phyloP scores from a whole-genome alignment of 2,888 invertebrate species.

The Torymus tubicola region DNA sequence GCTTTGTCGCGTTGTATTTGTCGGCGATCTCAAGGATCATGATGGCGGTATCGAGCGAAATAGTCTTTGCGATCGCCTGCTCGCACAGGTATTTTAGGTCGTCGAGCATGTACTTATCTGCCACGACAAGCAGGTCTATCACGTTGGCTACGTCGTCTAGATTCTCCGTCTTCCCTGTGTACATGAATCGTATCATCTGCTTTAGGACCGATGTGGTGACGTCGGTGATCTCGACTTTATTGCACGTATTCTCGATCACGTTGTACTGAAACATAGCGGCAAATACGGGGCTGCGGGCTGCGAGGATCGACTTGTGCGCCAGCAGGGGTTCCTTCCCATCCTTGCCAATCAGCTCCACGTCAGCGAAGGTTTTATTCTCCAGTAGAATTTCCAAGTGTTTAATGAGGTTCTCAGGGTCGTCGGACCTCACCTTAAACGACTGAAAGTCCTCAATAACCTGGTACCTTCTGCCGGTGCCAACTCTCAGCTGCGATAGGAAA shows the following conservation, averaged over 20 bases:
- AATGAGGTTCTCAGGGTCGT: not conserved
- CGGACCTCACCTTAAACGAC: not conserved
- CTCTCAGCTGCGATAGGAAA: too few relatives aligned
- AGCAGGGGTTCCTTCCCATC: not conserved
- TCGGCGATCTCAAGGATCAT: conserved; percentile 1
- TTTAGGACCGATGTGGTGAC: not conserved
- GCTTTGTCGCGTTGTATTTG: conserved; percentile 6
- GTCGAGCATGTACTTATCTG: conserved; percentile 25
- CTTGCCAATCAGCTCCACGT: not conserved
- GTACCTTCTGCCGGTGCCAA: too few relatives aligned
- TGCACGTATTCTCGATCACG: conserved; percentile 8
- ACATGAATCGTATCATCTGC: conserved; percentile 9
- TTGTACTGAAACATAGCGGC: conserved; percentile 31
- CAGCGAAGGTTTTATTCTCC: not conserved
- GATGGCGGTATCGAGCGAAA: conserved; percentile 2
- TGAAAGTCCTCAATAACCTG: not conserved
- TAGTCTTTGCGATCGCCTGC: not conserved
- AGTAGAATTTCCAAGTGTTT: not conserved
- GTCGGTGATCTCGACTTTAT: conserved; percentile 6
- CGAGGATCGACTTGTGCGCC: conserved; percentile 21
- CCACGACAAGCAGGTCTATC: not conserved
- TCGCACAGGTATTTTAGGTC: conserved; percentile 32
- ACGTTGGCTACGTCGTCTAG: not conserved
- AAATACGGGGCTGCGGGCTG: conserved; percentile 30
- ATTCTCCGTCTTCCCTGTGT: not conserved